Conservation (phyloP, 2,888 invertebrate species). For the Falcaria lacertinaria region DNA sequence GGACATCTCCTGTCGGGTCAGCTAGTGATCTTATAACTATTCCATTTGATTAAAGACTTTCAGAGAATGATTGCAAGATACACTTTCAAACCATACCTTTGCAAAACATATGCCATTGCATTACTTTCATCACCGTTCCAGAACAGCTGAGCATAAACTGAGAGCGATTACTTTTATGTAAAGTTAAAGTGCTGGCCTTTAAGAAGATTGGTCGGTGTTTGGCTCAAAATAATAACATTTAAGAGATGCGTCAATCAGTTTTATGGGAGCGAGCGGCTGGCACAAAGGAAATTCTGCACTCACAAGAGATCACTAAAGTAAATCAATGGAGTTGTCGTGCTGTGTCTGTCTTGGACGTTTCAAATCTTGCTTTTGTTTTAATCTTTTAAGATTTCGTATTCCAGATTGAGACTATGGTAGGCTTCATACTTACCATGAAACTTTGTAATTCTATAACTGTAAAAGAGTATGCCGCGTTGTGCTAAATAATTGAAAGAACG, state of each 20-base stretch:
- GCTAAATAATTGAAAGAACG: too few relatives aligned
- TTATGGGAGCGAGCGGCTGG: slow-evolving; percentile 3
- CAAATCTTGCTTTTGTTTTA: too few relatives aligned
- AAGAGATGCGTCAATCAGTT: slow-evolving; percentile 2
- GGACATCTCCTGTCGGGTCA: too few relatives aligned
- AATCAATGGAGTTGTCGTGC: not conserved
- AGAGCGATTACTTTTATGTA: not conserved
- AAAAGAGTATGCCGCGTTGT: too few relatives aligned
- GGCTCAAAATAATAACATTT: not conserved
- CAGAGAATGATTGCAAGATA: too few relatives aligned
- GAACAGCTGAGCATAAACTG: not conserved
- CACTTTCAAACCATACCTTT: not conserved
- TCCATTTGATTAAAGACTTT: too few relatives aligned
- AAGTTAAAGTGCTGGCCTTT: not conserved
- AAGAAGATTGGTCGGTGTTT: slow-evolving; percentile 5
- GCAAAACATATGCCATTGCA: slow-evolving; percentile 11
- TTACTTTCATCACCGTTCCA: not conserved
- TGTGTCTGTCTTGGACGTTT: not conserved
- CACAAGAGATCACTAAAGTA: not conserved
- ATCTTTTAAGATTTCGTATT: too few relatives aligned
- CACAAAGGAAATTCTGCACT: slow-evolving; percentile 5
- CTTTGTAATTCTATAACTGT: too few relatives aligned
- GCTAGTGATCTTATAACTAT: too few relatives aligned
- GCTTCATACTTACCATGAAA: too few relatives aligned
- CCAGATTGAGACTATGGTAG: too few relatives aligned